phyloP scores from a whole-genome alignment of 2,888 invertebrate species.

The Cerastis rubricosa region DNA sequence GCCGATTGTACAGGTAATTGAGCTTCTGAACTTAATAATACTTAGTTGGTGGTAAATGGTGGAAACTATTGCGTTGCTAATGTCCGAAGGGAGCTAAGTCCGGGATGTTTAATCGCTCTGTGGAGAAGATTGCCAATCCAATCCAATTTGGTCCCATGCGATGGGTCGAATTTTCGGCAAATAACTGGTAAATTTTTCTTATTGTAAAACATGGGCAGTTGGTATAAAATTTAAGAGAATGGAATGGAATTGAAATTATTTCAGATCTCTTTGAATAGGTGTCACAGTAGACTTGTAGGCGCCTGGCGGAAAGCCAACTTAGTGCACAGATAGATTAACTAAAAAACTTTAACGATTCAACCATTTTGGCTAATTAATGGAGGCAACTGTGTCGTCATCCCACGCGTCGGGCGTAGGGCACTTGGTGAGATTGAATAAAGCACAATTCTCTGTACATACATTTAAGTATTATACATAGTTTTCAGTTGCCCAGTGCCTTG shows the following conservation, averaged over 20 bases:
- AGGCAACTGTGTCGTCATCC: background rate
- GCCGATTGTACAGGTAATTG: slow-evolving; percentile 11
- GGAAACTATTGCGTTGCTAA: background rate
- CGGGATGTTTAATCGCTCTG: background rate
- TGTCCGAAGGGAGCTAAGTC: background rate
- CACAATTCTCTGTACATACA: slow-evolving; percentile 10
- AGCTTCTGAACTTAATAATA: slow-evolving; percentile 1
- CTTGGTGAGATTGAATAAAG: slow-evolving; percentile 6
- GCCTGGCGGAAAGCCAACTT: slow-evolving; percentile 26
- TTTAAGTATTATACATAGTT: background rate
- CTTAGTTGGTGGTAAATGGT: background rate
- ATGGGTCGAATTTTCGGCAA: background rate
- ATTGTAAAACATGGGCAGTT: background rate
- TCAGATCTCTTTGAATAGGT: background rate
- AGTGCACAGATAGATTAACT: slow-evolving; percentile 20
- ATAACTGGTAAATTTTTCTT: background rate
- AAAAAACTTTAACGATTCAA: slow-evolving; percentile 29
- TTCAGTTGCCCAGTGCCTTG: slow-evolving; percentile 2
- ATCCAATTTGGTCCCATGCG: background rate
- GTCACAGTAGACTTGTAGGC: slow-evolving; percentile 10
- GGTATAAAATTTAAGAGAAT: background rate
- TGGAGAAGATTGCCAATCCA: background rate
- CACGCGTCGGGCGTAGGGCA: background rate
- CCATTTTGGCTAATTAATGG: slow-evolving; percentile 23
- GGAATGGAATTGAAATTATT: slow-evolving; percentile 14